Conservation (phyloP, 1,140 invertebrate species). For the Diorhabda sublineata region DNA sequence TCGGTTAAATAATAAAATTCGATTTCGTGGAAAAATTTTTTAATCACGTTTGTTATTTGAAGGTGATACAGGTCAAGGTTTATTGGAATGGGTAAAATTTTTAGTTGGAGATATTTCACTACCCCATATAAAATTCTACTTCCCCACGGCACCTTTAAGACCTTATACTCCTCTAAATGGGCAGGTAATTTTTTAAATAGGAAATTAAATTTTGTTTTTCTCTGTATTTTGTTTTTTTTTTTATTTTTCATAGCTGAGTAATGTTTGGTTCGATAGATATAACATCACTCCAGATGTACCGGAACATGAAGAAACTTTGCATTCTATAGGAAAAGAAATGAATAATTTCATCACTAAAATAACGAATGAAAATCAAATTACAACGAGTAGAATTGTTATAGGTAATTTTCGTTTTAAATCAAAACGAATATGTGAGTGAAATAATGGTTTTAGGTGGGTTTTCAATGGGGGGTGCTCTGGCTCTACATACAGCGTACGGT, state of each 20-base stretch:
- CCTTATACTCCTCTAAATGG: conserved; percentile 62
- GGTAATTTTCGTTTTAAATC: conserved; percentile 44
- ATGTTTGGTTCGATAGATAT: conserved; percentile 69
- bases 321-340: conserved; percentile 54
- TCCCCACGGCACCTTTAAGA: conserved; percentile 65
- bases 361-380: conserved; percentile 56
- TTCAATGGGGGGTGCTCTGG: conserved; percentile 71
- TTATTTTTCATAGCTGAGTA: conserved; percentile 47
- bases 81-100: conserved; percentile 62
- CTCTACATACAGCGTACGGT: conserved; percentile 63
- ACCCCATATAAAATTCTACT: conserved; percentile 66
- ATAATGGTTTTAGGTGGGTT: conserved; percentile 57
- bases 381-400: conserved; percentile 61
- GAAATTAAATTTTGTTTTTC: conserved; percentile 8
- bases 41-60: conserved; percentile 21
- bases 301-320: conserved; percentile 59
- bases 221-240: conserved; percentile 2
- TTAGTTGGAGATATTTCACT: conserved; percentile 58
- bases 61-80: conserved; percentile 61
- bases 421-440: not conserved
- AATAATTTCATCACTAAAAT: conserved; percentile 60
- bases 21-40: not conserved
- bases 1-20: conserved; percentile 22
- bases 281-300: conserved; percentile 55
- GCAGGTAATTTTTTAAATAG: conserved; percentile 42